phyloP scores from a whole-genome alignment of 2,797 vertebrate species.

The Mus caroli region DNA sequence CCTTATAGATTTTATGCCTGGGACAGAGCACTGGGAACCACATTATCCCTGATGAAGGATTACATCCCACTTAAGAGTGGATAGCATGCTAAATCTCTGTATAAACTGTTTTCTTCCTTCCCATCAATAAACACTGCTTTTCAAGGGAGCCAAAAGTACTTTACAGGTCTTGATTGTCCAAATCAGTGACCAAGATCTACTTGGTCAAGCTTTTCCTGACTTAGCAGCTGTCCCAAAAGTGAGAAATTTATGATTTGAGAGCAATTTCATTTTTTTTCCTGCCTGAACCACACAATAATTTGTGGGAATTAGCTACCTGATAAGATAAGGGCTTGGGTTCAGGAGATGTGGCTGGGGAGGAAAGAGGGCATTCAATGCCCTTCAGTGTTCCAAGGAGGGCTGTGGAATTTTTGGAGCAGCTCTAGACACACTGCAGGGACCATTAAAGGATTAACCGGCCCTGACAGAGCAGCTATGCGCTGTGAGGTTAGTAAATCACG shows the following conservation, averaged over 20 bases:
- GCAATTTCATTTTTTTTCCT: constrained; percentile 84
- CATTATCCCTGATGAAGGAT: constrained; percentile 81
- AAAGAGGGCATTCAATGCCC: constrained; percentile 81
- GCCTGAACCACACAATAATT: constrained; percentile 87
- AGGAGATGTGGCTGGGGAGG: constrained; percentile 53
- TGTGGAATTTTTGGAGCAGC: constrained; percentile 85
- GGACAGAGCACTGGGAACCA: constrained; percentile 76
- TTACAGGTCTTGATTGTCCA: constrained; percentile 85
- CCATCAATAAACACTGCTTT: constrained; percentile 85
- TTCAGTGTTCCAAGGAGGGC: constrained; percentile 82
- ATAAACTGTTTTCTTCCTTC: constrained; percentile 81
- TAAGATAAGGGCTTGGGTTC: constrained; percentile 88
- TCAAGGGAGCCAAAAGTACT: constrained; percentile 78
- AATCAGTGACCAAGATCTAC: constrained; percentile 85
- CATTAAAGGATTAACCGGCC: constrained; percentile 91
- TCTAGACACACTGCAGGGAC: constrained; percentile 87
- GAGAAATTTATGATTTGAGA: constrained; percentile 90
- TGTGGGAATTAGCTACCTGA: constrained; percentile 90
- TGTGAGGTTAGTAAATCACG: constrained; percentile 89
- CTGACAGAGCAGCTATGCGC: constrained; percentile 83
- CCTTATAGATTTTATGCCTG: constrained; percentile 17
- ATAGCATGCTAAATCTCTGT: constrained; percentile 82
- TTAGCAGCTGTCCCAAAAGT: constrained; percentile 87
- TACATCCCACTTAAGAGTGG: constrained; percentile 85
- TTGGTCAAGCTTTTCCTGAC: constrained; percentile 88